phyloP scores from a whole-genome alignment of 2,113 vertebrate genomes.

The Nycticryphes semicollaris region DNA sequence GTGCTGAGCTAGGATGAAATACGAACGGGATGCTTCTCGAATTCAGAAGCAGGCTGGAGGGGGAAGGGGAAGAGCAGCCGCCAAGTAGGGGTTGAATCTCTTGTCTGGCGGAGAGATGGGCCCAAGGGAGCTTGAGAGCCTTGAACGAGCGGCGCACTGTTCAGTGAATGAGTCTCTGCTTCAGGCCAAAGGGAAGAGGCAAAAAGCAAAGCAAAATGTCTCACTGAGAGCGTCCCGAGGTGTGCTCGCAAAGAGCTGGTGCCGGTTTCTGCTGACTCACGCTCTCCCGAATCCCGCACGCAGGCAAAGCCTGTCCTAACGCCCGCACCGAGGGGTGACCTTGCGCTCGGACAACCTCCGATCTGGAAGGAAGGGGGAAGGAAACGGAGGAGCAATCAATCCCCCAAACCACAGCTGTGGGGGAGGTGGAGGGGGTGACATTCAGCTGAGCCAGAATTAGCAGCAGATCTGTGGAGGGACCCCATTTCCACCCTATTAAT shows the following conservation, averaged over 20 bases:
- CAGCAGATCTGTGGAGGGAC: conserved; percentile 66
- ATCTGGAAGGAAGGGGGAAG: background rate
- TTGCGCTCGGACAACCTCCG: conserved; percentile 34
- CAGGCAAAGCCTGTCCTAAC: background rate
- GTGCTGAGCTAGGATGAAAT: background rate
- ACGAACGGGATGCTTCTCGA: background rate
- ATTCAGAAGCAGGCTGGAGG: conserved; percentile 16
- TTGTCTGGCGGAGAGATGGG: background rate
- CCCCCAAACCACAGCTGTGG: background rate
- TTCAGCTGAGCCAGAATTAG: conserved; percentile 66
- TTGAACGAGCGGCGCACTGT: background rate
- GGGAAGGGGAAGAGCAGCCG: conserved; percentile 31
- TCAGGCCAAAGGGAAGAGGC: background rate
- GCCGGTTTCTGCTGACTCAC: conserved; percentile 57
- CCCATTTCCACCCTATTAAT: conserved; percentile 81
- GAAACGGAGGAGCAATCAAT: conserved; percentile 49
- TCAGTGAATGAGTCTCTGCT: background rate
- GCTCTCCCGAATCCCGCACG: background rate
- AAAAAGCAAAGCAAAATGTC: background rate
- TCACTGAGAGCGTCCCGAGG: background rate
- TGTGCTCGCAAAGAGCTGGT: background rate
- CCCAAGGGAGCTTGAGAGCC: background rate
- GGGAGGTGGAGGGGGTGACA: conserved; percentile 23
- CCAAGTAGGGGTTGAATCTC: background rate
- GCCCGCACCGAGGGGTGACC: conserved; percentile 38